Evolutionary conservation across 2,888 invertebrate species (phyloP).

Genomic region (Acleris holmiana): DNA sequence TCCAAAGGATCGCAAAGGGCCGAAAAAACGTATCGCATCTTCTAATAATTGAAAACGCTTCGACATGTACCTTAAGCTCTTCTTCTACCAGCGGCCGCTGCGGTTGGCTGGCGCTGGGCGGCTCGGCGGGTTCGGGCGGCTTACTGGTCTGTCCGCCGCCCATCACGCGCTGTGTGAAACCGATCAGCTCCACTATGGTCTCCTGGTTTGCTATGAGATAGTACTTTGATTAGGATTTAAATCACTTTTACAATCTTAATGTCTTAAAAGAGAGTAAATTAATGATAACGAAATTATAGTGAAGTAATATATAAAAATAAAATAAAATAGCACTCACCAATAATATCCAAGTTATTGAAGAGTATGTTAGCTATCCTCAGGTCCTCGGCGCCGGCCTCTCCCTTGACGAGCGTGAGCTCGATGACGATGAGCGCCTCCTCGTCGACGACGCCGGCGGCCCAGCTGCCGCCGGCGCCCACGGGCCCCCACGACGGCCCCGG

Average conservation of each 20-base stretch:
- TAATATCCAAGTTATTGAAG: conserved; percentile 97
- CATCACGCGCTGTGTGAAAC: conserved; percentile 91
- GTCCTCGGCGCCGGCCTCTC: conserved; percentile 79
- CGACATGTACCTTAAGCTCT: conserved; percentile 46
- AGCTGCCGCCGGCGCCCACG: conserved; percentile 89
- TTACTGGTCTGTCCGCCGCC: conserved; percentile 51
- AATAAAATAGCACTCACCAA: conserved; percentile 84
- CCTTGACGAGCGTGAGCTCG: conserved; percentile 72
- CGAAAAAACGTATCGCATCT: too few relatives aligned
- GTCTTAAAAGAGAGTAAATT: too few relatives aligned
- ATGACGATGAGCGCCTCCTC: conserved; percentile 92
- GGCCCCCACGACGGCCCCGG: conserved; percentile 87
- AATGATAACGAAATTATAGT: neutral
- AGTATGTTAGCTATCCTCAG: conserved; percentile 93
- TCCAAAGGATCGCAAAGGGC: too few relatives aligned
- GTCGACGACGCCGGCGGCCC: conserved; percentile 89
- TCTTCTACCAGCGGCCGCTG: conserved; percentile 42
- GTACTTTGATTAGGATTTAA: too few relatives aligned
- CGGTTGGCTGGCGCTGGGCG: conserved; percentile 41
- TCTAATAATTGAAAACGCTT: too few relatives aligned
- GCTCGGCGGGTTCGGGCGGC: conserved; percentile 39
- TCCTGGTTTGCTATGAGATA: conserved; percentile 92
- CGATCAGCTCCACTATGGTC: conserved; percentile 95
- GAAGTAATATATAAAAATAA: neutral
- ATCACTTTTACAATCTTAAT: too few relatives aligned